These are phyloP conservation scores for Stenopsyche tienmushanensis DNA, from an alignment of 1,140 invertebrate species.

Conservation along the genomic window DNA sequence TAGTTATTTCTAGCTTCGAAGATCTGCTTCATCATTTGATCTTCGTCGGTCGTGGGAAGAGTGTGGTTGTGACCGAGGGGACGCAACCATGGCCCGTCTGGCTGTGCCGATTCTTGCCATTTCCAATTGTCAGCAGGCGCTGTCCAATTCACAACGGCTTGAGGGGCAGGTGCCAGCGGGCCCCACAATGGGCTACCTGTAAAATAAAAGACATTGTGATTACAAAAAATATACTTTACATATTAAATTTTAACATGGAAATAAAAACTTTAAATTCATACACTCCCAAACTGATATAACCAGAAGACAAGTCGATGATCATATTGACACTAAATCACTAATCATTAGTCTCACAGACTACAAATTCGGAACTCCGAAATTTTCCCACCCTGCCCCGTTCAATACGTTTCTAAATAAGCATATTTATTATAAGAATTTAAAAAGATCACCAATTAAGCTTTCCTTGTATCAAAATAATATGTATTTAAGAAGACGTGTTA, in stretches of 20 bases:
- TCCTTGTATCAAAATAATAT: no score
- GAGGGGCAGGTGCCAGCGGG: constrained; percentile 27
- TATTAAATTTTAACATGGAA: neutral
- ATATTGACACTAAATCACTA: no score
- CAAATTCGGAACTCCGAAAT: no score
- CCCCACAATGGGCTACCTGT: constrained; percentile 39
- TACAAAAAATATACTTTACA: neutral
- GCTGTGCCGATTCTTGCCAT: constrained; percentile 52
- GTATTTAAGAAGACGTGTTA: no score
- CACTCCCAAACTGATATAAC: neutral
- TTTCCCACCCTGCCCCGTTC: no score
- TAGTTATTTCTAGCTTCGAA: constrained; percentile 55
- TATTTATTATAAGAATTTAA: no score
- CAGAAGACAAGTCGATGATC: neutral
- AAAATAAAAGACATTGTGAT: constrained; percentile 2
- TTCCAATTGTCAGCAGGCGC: constrained; percentile 57
- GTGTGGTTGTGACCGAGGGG: constrained; percentile 56
- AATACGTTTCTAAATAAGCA: no score
- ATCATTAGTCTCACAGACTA: no score
- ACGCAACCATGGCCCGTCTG: constrained; percentile 56
- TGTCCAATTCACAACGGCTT: constrained; percentile 58
- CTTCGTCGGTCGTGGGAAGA: constrained; percentile 55
- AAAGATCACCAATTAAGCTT: no score
- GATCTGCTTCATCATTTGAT: constrained; percentile 57
- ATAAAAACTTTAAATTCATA: neutral